Conservation (phyloP, 2,113 vertebrate species). For the Isurus oxyrinchus region DNA sequence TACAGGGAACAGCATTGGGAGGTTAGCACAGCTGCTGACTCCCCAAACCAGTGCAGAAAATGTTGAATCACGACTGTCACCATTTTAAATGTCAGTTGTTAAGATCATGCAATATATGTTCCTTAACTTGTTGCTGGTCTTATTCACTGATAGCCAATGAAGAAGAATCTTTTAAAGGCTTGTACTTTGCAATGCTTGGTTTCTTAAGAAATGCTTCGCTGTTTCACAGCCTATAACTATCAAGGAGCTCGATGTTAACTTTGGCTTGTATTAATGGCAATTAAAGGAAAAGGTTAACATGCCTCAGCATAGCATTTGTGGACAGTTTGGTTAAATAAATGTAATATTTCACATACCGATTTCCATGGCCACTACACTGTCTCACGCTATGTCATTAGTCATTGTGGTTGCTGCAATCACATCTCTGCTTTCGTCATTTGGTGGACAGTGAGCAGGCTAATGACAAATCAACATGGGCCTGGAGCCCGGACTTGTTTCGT, state of each 20-base stretch:
- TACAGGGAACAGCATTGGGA: not conserved
- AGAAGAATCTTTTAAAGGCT: not conserved
- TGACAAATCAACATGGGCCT: not conserved
- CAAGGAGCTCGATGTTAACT: not conserved
- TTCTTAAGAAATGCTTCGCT: not conserved
- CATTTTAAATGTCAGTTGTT: not conserved
- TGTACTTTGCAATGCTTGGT: not conserved
- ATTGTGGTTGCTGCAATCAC: not conserved
- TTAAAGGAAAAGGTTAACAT: not conserved
- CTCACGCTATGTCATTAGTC: not conserved
- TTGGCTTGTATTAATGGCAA: not conserved
- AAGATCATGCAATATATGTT: not conserved
- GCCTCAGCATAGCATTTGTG: not conserved
- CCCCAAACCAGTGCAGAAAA: not conserved
- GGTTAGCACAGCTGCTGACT: not conserved
- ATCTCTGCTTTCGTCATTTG: not conserved
- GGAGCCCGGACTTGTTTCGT: not conserved
- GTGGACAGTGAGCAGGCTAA: not conserved
- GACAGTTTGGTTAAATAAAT: not conserved
- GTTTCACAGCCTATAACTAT: not conserved
- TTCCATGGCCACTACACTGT: not conserved
- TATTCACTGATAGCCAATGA: not conserved
- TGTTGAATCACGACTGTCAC: not conserved
- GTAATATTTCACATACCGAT: not conserved
- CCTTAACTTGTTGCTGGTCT: not conserved